Conservation (phyloP, 2,888 invertebrate genomes). For the Limnephilus auricula region DNA sequence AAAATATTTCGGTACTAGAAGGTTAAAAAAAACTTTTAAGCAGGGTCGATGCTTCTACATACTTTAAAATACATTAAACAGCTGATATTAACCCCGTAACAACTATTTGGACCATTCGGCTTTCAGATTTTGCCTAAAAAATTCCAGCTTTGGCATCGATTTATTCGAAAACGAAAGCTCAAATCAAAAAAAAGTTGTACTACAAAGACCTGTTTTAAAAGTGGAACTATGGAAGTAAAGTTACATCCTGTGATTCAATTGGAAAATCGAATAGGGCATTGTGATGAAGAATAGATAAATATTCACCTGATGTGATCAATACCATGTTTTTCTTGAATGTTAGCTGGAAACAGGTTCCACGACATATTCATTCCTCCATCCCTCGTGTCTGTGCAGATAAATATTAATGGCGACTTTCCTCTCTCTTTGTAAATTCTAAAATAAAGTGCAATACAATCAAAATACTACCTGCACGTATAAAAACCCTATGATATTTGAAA, state of each 20-base stretch:
- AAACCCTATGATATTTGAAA: background rate
- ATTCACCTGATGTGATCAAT: constrained; percentile 83
- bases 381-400: constrained; percentile 84
- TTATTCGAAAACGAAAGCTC: too few relatives aligned
- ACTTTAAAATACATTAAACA: too few relatives aligned
- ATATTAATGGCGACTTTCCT: constrained; percentile 83
- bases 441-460: constrained; percentile 60
- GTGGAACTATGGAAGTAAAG: background rate
- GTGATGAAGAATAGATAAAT: constrained; percentile 4
- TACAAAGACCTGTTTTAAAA: too few relatives aligned
- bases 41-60: too few relatives aligned
- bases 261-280: background rate
- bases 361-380: constrained; percentile 79
- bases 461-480: background rate
- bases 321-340: constrained; percentile 79
- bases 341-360: constrained; percentile 81
- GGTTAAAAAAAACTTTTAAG: too few relatives aligned
- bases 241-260: background rate
- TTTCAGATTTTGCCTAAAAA: too few relatives aligned
- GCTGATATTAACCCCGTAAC: too few relatives aligned
- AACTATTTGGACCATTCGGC: too few relatives aligned
- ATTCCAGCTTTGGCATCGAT: too few relatives aligned
- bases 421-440: constrained; percentile 79
- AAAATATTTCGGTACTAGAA: too few relatives aligned
- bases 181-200: too few relatives aligned